Conservation (phyloP, 2,113 vertebrate species). For the Seriola dumerili region DNA sequence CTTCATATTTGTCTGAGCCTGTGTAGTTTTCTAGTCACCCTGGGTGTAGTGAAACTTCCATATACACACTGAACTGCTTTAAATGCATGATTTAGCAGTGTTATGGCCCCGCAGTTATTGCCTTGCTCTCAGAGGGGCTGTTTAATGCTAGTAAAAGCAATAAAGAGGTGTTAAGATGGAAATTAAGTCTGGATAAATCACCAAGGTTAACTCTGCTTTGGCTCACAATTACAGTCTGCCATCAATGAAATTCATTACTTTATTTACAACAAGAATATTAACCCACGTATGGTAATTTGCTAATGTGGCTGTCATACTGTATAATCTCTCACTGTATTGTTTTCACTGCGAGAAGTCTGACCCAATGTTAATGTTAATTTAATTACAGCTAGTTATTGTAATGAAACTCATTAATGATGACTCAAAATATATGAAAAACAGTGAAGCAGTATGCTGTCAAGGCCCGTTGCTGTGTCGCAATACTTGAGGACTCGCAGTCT, state of each 20-base stretch:
- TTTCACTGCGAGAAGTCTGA: slow-evolving; percentile 19
- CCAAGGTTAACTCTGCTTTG: slow-evolving; percentile 61
- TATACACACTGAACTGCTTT: slow-evolving; percentile 50
- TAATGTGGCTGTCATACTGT: slow-evolving; percentile 13
- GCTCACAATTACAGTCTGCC: slow-evolving; percentile 59
- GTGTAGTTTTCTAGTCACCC: slow-evolving; percentile 43
- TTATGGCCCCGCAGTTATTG: slow-evolving; percentile 71
- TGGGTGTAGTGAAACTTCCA: slow-evolving; percentile 44
- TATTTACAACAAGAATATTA: slow-evolving; percentile 55
- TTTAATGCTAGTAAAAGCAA: slow-evolving; percentile 78
- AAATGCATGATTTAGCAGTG: slow-evolving; percentile 75
- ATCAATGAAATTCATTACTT: slow-evolving; percentile 59
- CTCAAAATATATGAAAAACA: slow-evolving; percentile 2
- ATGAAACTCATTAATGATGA: slow-evolving; percentile 25
- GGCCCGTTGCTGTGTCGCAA: slow-evolving; percentile 1
- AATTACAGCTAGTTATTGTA: slow-evolving; percentile 35
- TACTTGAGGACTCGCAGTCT: slow-evolving; percentile 32
- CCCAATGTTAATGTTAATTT: slow-evolving; percentile 3
- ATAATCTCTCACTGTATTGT: slow-evolving; percentile 6
- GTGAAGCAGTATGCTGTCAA: not conserved
- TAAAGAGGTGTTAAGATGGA: slow-evolving; percentile 76
- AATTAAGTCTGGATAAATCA: slow-evolving; percentile 76
- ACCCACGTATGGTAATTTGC: slow-evolving; percentile 28
- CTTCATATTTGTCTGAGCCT: slow-evolving; percentile 46
- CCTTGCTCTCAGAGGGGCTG: slow-evolving; percentile 64